A percentile compares a stretch with the other conserved stretches of the same genome.
These are phyloP conservation scores for Chloroceryle aenea DNA, from an alignment of 2,113 vertebrate genomes.

Conservation along the genomic window DNA sequence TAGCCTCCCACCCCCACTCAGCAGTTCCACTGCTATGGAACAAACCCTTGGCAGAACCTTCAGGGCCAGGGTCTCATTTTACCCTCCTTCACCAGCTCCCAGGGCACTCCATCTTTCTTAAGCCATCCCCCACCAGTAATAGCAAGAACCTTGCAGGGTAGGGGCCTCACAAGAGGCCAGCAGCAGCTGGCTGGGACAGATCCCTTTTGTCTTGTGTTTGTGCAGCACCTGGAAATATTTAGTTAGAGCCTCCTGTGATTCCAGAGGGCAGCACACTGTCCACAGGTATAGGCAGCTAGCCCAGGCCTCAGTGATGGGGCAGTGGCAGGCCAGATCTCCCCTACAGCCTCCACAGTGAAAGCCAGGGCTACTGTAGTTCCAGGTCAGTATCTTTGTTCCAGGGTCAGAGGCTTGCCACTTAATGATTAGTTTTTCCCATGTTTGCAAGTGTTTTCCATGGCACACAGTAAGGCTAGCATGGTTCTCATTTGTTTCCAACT, in stretches of 20 bases:
- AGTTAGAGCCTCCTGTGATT: background rate
- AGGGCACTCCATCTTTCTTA: background rate
- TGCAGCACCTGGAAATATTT: background rate
- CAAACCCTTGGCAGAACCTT: rapidly evolving
- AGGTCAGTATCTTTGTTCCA: background rate
- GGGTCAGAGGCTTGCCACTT: background rate
- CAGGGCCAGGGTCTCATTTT: rapidly evolving
- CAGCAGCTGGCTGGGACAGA: background rate
- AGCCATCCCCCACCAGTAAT: rapidly evolving
- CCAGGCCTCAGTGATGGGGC: too few species aligned
- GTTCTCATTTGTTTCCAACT: slow-evolving; percentile 8
- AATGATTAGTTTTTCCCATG: background rate
- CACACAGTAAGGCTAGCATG: background rate
- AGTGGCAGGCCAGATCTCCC: rapidly evolving
- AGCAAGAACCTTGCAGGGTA: rapidly evolving
- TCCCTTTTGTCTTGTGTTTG: background rate
- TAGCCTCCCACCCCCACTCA: background rate
- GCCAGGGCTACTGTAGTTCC: background rate
- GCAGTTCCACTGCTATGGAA: background rate
- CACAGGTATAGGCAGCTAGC: too few species aligned
- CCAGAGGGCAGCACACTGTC: rapidly evolving
- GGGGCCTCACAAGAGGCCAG: rapidly evolving
- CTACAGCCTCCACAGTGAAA: background rate
- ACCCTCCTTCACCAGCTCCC: background rate
- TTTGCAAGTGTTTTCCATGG: background rate